A percentile compares a stretch with the other conserved stretches of the same genome.
Evolutionary conservation across 2,113 vertebrate species (phyloP).

Genomic region (Strigops habroptila): DNA sequence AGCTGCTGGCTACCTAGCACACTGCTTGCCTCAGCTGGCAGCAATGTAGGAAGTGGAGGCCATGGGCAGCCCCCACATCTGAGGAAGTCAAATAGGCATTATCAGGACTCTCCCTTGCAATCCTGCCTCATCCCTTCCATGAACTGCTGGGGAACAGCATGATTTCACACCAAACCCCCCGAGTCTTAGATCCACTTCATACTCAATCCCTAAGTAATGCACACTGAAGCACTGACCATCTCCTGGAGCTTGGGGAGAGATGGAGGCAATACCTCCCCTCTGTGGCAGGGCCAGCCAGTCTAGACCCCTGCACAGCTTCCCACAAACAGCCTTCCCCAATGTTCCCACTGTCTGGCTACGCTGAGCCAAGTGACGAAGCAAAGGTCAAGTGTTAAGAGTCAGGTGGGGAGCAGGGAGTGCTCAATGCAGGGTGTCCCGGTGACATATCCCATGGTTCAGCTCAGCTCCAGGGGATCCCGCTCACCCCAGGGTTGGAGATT

Average conservation of each 20-base stretch:
- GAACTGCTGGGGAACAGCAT: accelerated
- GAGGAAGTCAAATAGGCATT: not conserved
- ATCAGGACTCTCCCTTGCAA: not conserved
- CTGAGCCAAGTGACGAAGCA: not conserved
- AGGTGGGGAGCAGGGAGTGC: accelerated
- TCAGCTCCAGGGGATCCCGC: not conserved
- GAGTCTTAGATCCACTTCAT: not conserved
- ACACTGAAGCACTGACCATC: not conserved
- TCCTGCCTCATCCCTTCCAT: not conserved
- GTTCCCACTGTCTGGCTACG: not conserved
- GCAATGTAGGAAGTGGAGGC: accelerated
- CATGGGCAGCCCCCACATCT: not conserved
- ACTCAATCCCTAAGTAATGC: not conserved
- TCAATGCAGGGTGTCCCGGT: not conserved
- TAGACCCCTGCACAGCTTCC: not conserved
- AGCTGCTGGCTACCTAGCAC: not conserved
- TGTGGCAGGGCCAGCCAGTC: not conserved
- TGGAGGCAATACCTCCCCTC: not conserved
- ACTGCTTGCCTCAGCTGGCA: not conserved
- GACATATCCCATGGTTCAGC: not conserved
- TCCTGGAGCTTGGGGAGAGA: not conserved
- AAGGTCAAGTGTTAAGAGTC: accelerated
- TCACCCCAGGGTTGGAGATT: not conserved
- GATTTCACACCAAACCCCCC: not conserved
- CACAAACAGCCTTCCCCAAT: not conserved